These are phyloP conservation scores for Scatophagus argus DNA, from an alignment of 2,113 vertebrate genomes.

Conservation along the genomic window DNA sequence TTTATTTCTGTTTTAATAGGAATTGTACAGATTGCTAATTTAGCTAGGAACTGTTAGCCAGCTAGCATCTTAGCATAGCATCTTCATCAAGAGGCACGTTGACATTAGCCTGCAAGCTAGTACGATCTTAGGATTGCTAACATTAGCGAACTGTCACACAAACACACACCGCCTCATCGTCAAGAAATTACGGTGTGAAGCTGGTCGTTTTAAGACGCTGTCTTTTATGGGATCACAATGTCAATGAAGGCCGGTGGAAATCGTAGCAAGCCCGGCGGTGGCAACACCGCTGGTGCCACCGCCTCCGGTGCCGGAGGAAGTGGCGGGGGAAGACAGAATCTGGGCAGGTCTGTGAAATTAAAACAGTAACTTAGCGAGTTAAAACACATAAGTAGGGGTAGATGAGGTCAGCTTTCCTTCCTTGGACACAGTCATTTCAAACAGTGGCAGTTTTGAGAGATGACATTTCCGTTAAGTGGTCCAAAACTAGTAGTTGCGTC, in stretches of 20 bases:
- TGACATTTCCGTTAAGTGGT: conserved; percentile 64
- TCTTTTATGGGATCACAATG: conserved; percentile 92
- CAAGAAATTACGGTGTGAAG: conserved; percentile 61
- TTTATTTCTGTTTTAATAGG: conserved; percentile 73
- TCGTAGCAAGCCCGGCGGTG: conserved; percentile 87
- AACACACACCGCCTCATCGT: conserved; percentile 47
- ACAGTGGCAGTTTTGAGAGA: conserved; percentile 36
- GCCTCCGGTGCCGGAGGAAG: conserved; percentile 83
- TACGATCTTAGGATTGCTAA: conserved; percentile 42
- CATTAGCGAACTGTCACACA: conserved; percentile 66
- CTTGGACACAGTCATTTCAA: not conserved
- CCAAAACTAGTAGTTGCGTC: conserved; percentile 53
- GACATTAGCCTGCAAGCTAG: conserved; percentile 71
- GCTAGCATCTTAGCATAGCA: conserved; percentile 73
- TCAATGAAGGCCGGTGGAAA: conserved; percentile 91
- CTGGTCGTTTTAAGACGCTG: conserved; percentile 70
- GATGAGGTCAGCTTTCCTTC: not conserved
- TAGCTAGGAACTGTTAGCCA: conserved; percentile 68
- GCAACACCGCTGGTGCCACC: conserved; percentile 82
- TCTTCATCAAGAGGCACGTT: conserved; percentile 70
- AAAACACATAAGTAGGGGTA: conserved; percentile 9
- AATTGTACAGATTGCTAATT: conserved; percentile 78
- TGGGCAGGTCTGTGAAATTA: conserved; percentile 89
- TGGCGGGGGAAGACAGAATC: conserved; percentile 87
- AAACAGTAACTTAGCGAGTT: conserved; percentile 24